These are phyloP conservation scores for Aromia moschata DNA, from an alignment of 2,888 invertebrate genomes.

Conservation along the genomic window DNA sequence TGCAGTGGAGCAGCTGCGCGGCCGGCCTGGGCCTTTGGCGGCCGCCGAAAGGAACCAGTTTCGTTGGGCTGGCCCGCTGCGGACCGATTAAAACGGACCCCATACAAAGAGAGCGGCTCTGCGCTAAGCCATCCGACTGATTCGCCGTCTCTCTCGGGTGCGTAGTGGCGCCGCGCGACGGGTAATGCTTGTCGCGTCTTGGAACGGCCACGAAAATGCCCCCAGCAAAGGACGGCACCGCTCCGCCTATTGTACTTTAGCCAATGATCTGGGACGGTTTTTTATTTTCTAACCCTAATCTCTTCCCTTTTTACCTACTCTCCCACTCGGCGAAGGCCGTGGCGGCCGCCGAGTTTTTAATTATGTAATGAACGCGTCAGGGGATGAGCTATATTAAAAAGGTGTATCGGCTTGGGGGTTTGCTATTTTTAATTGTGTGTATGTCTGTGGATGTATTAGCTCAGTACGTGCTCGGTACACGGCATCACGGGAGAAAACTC, in stretches of 20 bases:
- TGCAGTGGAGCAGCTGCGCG: slow-evolving; percentile 49
- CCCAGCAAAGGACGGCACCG: slow-evolving; percentile 56
- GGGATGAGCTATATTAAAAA: slow-evolving; percentile 15
- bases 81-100: slow-evolving; percentile 62
- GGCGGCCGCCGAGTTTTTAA: slow-evolving; percentile 12
- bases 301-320: slow-evolving; percentile 32
- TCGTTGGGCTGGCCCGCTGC: slow-evolving; percentile 53
- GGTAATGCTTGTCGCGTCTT: slow-evolving; percentile 40
- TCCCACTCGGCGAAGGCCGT: slow-evolving; percentile 23
- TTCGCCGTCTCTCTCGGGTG: slow-evolving; percentile 35
- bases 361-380: slow-evolving; percentile 16
- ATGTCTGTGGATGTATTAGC: no score
- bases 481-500: no score
- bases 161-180: slow-evolving; percentile 7
- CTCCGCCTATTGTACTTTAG: slow-evolving; percentile 36
- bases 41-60: slow-evolving; percentile 36
- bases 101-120: slow-evolving; percentile 58
- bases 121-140: slow-evolving; percentile 39
- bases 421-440: no score
- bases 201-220: slow-evolving; percentile 52
- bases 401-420: no score
- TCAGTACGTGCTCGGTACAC: no score
- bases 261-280: slow-evolving; percentile 33
- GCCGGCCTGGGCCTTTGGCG: slow-evolving; percentile 28
- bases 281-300: slow-evolving; percentile 45